phyloP scores from a whole-genome alignment of 2,797 vertebrate genomes.

The Arctocebus calabarensis region DNA sequence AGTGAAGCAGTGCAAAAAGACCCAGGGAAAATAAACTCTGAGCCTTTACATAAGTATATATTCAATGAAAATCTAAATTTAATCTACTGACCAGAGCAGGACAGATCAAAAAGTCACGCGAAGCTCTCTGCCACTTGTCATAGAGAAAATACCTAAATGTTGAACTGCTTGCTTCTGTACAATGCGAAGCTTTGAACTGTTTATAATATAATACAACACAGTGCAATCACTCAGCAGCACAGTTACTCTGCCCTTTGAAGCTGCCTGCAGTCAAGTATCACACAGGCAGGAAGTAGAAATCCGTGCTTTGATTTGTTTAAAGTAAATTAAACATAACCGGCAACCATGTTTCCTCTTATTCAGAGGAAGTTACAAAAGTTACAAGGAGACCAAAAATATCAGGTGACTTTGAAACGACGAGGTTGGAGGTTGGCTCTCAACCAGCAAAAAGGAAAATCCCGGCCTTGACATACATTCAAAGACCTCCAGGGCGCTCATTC shows the following conservation, averaged over 20 bases:
- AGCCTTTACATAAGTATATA: slow-evolving; percentile 67
- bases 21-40: slow-evolving; percentile 74
- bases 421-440: neutral
- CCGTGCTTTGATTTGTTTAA: slow-evolving; percentile 83
- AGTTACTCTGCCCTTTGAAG: slow-evolving; percentile 67
- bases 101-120: neutral
- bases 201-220: slow-evolving; percentile 73
- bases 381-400: slow-evolving; percentile 70
- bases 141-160: neutral
- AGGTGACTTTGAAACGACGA: slow-evolving; percentile 67
- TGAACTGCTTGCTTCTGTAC: neutral
- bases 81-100: slow-evolving; percentile 19
- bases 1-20: slow-evolving; percentile 67
- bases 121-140: neutral
- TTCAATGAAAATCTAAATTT: slow-evolving; percentile 68
- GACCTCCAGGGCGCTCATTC: neutral
- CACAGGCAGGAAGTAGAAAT: slow-evolving; percentile 76
- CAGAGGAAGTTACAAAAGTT: slow-evolving; percentile 72
- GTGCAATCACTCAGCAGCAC: slow-evolving; percentile 48
- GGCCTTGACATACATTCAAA: neutral
- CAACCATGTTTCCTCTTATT: slow-evolving; percentile 79
- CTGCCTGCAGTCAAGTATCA: slow-evolving; percentile 50
- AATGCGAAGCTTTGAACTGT: slow-evolving; percentile 70
- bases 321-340: slow-evolving; percentile 80
- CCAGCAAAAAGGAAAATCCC: neutral